phyloP scores from a whole-genome alignment of 2,888 invertebrate genomes.

The Micropterix aruncella region DNA sequence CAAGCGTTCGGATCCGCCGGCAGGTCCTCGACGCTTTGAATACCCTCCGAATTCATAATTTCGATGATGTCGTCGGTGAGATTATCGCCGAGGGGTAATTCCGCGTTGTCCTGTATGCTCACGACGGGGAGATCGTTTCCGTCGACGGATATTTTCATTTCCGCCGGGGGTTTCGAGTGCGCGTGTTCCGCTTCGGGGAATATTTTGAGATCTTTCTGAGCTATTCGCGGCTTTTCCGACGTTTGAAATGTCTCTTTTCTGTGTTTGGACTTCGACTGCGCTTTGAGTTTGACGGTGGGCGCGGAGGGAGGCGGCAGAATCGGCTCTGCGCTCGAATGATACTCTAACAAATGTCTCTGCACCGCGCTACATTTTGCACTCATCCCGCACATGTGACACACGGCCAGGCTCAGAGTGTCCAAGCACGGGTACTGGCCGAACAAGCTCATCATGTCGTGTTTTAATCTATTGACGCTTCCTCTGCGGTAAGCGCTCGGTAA shows the following conservation, averaged over 20 bases:
- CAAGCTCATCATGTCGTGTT: slow-evolving; percentile 50
- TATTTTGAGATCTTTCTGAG: neutral
- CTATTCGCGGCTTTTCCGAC: slow-evolving; percentile 6
- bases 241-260: slow-evolving; percentile 23
- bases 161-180: slow-evolving; percentile 22
- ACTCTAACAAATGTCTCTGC: slow-evolving; percentile 53
- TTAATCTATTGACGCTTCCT: slow-evolving; percentile 37
- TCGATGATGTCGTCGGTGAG: slow-evolving; percentile 35
- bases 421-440: slow-evolving; percentile 68
- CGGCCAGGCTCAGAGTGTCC: slow-evolving; percentile 61
- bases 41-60: slow-evolving; percentile 38
- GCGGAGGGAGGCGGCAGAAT: slow-evolving; percentile 31
- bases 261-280: slow-evolving; percentile 19
- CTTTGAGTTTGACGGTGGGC: slow-evolving; percentile 21
- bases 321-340: slow-evolving; percentile 30
- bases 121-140: slow-evolving; percentile 35
- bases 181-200: slow-evolving; percentile 13
- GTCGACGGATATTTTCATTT: slow-evolving; percentile 32
- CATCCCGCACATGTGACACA: slow-evolving; percentile 64
- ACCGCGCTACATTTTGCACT: slow-evolving; percentile 68
- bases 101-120: slow-evolving; percentile 37
- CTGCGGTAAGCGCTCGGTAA: slow-evolving; percentile 17
- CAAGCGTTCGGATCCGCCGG: slow-evolving; percentile 30
- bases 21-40: slow-evolving; percentile 34
- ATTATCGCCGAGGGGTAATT: slow-evolving; percentile 31